Evolutionary conservation across 1,140 invertebrate genomes (phyloP).

Genomic region (Thaumetopoea pityocampa): DNA sequence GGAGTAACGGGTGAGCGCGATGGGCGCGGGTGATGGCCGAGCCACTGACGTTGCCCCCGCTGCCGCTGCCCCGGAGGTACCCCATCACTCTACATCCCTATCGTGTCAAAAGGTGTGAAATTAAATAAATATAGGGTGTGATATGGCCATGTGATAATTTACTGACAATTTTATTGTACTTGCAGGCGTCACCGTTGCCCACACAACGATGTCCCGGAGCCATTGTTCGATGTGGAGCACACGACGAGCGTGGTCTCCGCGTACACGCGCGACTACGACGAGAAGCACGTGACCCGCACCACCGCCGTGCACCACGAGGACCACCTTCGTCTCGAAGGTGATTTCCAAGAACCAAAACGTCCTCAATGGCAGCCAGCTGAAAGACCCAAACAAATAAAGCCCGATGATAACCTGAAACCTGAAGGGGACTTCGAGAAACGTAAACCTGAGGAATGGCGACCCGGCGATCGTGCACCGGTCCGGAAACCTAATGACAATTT

Average conservation of each 20-base stretch:
- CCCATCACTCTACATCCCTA: slow-evolving; percentile 57
- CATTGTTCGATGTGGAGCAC: slow-evolving; percentile 76
- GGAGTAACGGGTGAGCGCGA: slow-evolving; percentile 35
- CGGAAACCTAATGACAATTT: slow-evolving; percentile 48
- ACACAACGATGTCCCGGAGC: slow-evolving; percentile 78
- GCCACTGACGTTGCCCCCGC: slow-evolving; percentile 52
- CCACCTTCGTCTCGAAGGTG: slow-evolving; percentile 78
- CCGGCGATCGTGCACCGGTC: slow-evolving; percentile 69
- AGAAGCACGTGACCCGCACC: slow-evolving; percentile 78
- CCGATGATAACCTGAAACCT: slow-evolving; percentile 69
- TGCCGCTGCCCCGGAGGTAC: slow-evolving; percentile 44
- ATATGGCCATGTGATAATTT: slow-evolving; percentile 1
- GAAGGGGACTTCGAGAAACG: slow-evolving; percentile 72
- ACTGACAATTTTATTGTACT: slow-evolving; percentile 22
- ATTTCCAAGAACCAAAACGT: slow-evolving; percentile 76
- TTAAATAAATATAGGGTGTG: not conserved
- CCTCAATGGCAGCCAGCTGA: slow-evolving; percentile 76
- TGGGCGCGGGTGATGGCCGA: slow-evolving; percentile 60
- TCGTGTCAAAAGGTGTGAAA: slow-evolving; percentile 48
- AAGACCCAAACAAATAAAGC: slow-evolving; percentile 65
- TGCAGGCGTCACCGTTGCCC: slow-evolving; percentile 79
- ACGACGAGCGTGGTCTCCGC: slow-evolving; percentile 78
- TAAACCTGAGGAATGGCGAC: slow-evolving; percentile 66
- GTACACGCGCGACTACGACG: slow-evolving; percentile 80
- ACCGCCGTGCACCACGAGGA: slow-evolving; percentile 75